phyloP scores from a whole-genome alignment of 2,113 vertebrate genomes.

The Mionectes macconnelli region DNA sequence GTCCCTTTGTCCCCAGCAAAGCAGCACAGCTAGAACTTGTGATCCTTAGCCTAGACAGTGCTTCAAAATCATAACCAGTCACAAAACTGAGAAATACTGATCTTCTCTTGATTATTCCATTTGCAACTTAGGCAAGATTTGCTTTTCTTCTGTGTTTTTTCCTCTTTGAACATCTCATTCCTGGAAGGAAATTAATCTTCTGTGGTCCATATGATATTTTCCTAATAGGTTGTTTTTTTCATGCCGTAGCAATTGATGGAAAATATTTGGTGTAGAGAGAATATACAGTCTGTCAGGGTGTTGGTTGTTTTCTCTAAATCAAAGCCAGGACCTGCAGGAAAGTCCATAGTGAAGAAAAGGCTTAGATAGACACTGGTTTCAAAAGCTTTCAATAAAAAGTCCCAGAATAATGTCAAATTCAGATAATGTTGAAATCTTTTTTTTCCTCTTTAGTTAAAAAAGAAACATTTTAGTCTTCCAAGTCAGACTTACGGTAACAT shows the following conservation, averaged over 20 bases:
- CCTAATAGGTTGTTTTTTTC: not conserved
- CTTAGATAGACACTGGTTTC: not conserved
- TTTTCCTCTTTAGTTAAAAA: not conserved
- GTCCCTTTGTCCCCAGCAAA: not conserved
- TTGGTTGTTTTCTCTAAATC: conserved; percentile 16
- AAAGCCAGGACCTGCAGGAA: not conserved
- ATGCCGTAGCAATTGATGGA: not conserved
- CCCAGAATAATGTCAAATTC: not conserved
- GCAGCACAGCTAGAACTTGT: not conserved
- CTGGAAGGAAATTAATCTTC: conserved; percentile 39
- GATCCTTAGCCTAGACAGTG: not conserved
- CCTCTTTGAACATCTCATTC: not conserved
- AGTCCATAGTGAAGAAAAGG: not conserved
- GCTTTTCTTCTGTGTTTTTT: not conserved
- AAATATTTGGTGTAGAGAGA: conserved; percentile 14
- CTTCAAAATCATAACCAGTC: not conserved
- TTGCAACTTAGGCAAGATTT: conserved; percentile 8
- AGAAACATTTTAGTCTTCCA: conserved; percentile 40
- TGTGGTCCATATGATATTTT: conserved; percentile 1
- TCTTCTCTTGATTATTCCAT: not conserved
- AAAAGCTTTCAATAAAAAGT: not conserved
- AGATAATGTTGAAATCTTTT: conserved; percentile 7
- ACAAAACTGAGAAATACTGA: not conserved
- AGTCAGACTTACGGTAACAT: conserved; percentile 57
- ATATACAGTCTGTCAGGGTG: not conserved